Evolutionary conservation across 1,140 invertebrate species (phyloP), one percentile per base, ranked within the genome.

Genomic region (Macrobrachium nipponense): DNA sequence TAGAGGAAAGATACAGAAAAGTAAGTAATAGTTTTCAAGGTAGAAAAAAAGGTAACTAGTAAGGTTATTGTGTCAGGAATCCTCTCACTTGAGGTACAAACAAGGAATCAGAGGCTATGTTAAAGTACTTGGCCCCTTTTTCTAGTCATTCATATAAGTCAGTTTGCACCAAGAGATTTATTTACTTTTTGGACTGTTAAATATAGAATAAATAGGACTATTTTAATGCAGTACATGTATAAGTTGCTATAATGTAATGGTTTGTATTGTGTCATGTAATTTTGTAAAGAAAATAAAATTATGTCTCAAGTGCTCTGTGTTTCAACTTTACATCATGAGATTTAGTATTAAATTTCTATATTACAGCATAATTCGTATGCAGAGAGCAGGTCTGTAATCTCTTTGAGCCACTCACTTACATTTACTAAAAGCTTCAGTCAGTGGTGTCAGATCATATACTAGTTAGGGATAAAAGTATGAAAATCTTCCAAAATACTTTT

Each of bases 131-230:
- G 70, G 84, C 84, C 84, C 80, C 84, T 80, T 86, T 64, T 86
- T 86, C 84, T 86, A 86, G 84, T 86, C 84, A 86, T 86, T 86
- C 62, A 73, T 80, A 78, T 86, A 80, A 86, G 84, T 86, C 77
- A 80, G 73, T 72, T 72, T 86, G 84, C 84, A 86, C 84, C 27
- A 43, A 80, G 70, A 86, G 76, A 86, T 86, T 80, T 86, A 80
- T 86, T 86, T 80, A 80, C 66, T 64, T 86, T 82, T 86, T 86
- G 84, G 84, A 86, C 84, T 86, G 77, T 86, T 86, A 73, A 68
- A 72, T 59, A 27, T 68, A 73, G 43, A 23, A 62, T 27, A 60
- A 27, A 44, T 77, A 18, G 68, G 20, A 80, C 60, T 86, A 75
- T 80, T 86, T 86, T 72, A 80, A 80, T 58, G 43, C 80, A 58